Evolutionary conservation across 2,797 vertebrate genomes (phyloP), one percentile per base, ranked within the genome.

Genomic region (Leptatherina wallacei): DNA sequence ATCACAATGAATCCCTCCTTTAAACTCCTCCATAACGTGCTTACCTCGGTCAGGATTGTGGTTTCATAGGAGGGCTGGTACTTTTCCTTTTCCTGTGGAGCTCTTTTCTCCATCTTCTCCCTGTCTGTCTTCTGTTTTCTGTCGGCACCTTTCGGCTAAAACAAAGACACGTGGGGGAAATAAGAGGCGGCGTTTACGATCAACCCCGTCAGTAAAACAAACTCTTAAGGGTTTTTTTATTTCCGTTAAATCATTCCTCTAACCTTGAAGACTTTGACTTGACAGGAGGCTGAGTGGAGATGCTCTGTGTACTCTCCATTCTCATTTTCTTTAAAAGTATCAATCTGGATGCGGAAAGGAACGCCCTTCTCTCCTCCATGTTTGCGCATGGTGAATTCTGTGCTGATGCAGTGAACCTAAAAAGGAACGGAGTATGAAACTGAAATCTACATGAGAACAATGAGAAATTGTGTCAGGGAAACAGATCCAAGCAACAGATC

Each of bases 221-320:
- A 38, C 10, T 29, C 29, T 60, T 3, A 20, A 11, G 6, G 24
- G 24, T 14, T 33, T 68, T 33, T 68, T 65, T 40, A 3, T 9
- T 61, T 33, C 9, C 29, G 8, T 14, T 63, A 16, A 51, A 3
- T 54, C 63, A 24, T 40, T 36, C 16, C 18, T 59, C 78, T 91
- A 88, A 98, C 97, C 96, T 99, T 99, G 89, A 99, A 99, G 80
- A 99, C 98, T 94, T 99, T 99, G 87, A 99, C 96, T 91, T 99
- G 98, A 92, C 98, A 98, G 80, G 97, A 99, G 76, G 98, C 98
- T 12, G 98, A 99, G 93, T 99, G 98, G 62, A 97, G 95, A 87
- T 99, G 98, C 76, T 99, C 98, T 0, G 97, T 97, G 82, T 98
- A 97, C 63, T 98, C 97, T 42, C 93, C 95, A 0, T 81, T 95